Base-by-base conservation (phyloP, 2,797 vertebrate species). In the Arnoldichthys spilopterus region DNA sequence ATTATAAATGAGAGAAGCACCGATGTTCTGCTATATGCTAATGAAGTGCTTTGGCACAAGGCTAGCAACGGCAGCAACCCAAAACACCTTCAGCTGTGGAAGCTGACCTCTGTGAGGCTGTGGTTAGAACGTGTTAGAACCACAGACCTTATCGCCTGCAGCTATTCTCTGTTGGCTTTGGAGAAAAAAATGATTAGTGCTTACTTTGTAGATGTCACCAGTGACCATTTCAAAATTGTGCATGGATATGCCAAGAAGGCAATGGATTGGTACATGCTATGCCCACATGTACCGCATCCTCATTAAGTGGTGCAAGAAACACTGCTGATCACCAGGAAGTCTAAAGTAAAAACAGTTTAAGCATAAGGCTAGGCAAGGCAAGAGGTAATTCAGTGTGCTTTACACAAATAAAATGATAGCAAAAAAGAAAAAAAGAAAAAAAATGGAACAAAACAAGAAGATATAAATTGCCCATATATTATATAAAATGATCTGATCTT, bases 1-100 rank as follows among this genome's bases (percentile, higher is more conserved):
- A 75, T 61, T 80, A 74, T 15, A 61, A 24, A 74, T 47, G 66
- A 71, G 63, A 68, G 66, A 13, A 8, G 43, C 43, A 34, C 59
- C 37, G n/a, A 18, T 53, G 73, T 53, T 51, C 37, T 58, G 53
- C 49, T 62, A 37, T 70, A 43, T 45, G 34, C 5, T 26, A 73
- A 66, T 67, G 62, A 66, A 24, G 61, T 45, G 24, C 62, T 61
- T 63, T 63, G 58, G 45, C 22, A 53, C 24, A 15, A 34, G n/a
- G 26, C 45, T 49, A 28, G 56, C 24, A 51, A 28, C 12, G 45
- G 45, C 47, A 32, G 28, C 26, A 68, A 15, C 47, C 26, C n/a
- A 20, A 34, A 26, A 32, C 61, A 37, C 43, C 51, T 71, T 40
- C 49, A 71, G 69, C 69, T 56, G 8, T 20, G 0, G 47, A 45